phyloP scores from a whole-genome alignment of 2,888 invertebrate species.

The Furcula furcula region DNA sequence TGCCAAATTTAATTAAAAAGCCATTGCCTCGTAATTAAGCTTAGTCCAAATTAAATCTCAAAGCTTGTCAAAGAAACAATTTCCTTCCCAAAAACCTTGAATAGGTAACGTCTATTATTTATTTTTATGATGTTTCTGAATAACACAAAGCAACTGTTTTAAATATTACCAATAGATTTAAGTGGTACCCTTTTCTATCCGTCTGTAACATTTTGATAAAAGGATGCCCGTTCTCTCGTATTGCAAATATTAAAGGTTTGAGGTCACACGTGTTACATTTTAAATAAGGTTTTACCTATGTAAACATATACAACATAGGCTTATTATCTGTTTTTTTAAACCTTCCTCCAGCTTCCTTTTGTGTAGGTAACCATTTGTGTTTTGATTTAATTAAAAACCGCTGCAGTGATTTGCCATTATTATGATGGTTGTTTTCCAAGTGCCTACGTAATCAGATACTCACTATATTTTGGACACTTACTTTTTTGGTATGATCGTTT shows the following conservation, averaged over 20 bases:
- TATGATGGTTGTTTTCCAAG: too few relatives aligned
- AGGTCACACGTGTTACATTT: slow-evolving; percentile 17
- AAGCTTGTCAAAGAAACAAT: slow-evolving; percentile 3
- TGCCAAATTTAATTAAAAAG: slow-evolving; percentile 1
- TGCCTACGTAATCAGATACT: too few relatives aligned
- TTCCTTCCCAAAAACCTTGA: neutral
- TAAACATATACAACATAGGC: too few relatives aligned
- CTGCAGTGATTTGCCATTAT: too few relatives aligned
- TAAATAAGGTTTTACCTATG: slow-evolving; percentile 11
- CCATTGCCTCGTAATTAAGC: neutral
- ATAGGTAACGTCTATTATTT: neutral
- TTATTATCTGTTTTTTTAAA: too few relatives aligned
- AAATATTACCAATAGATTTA: slow-evolving; percentile 14
- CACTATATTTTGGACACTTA: too few relatives aligned
- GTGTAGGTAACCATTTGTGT: too few relatives aligned
- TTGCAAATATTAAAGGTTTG: slow-evolving; percentile 4
- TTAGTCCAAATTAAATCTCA: neutral
- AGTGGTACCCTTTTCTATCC: slow-evolving; percentile 36
- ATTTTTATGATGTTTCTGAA: neutral
- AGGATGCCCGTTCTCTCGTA: slow-evolving; percentile 5
- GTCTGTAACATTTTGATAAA: slow-evolving; percentile 39
- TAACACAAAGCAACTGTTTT: neutral
- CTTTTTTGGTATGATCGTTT: too few relatives aligned
- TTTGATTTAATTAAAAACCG: too few relatives aligned
- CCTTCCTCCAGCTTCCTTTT: too few relatives aligned